Conservation (phyloP, 92 coral and sea anemone species). For the Palythoa caribaeorum region DNA sequence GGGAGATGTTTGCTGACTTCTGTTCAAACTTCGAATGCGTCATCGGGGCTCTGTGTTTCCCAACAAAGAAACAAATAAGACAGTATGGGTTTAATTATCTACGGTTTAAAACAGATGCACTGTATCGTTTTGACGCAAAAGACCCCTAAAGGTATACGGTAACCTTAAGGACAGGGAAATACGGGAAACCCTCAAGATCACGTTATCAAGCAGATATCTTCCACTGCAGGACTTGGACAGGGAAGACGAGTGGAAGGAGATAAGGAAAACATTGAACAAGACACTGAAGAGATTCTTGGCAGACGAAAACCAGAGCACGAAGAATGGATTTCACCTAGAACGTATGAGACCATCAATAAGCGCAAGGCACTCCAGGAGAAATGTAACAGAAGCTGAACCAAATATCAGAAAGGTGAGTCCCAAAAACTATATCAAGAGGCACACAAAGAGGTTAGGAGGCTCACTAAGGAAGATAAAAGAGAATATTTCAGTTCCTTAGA, state of each 20-base stretch:
- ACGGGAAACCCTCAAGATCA: background rate
- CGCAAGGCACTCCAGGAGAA: background rate
- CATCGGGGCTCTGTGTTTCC: too few relatives aligned
- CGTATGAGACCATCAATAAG: background rate
- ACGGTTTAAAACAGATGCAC: too few relatives aligned
- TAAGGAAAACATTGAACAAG: background rate
- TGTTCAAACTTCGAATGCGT: too few relatives aligned
- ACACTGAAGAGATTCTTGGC: background rate
- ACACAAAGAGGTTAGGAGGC: background rate
- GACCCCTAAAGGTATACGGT: too few relatives aligned
- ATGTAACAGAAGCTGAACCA: background rate
- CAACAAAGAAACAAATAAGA: too few relatives aligned
- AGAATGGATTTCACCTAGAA: background rate
- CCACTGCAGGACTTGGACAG: background rate
- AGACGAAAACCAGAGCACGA: background rate
- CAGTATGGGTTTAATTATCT: too few relatives aligned
- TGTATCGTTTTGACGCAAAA: too few relatives aligned
- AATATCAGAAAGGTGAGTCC: background rate
- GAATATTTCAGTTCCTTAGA: background rate
- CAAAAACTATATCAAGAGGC: background rate
- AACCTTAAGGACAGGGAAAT: too few relatives aligned
- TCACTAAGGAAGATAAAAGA: background rate
- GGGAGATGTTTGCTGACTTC: too few relatives aligned
- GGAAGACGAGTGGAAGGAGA: background rate
- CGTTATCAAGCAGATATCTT: background rate